Base-by-base conservation (phyloP, 2,888 invertebrate species). In the Petrolisthes cinctipes region DNA sequence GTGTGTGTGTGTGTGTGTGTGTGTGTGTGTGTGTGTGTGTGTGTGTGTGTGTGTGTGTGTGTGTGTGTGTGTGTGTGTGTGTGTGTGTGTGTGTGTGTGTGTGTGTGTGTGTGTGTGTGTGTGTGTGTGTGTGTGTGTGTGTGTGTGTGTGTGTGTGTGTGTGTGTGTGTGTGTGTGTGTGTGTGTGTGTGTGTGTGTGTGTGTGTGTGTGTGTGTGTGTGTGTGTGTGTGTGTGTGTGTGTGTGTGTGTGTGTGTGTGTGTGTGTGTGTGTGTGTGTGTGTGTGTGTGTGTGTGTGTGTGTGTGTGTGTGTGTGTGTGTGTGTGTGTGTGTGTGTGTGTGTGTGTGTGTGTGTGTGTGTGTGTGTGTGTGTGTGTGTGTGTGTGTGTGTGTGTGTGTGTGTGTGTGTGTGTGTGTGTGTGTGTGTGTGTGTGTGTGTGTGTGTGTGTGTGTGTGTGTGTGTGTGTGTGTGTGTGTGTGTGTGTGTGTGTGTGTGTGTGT, bases 1-100 rank as follows among this genome's bases (percentile, higher is more conserved):
- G 75, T 75, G 75, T 75, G 75, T 75, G 75, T 75, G 75, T 75
- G 75, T 75, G 75, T 75, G 75, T 75, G 75, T 75, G 75, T 75
- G 75, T 75, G 75, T 75, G 75, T 75, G 75, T 75, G 75, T 75
- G 75, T 75, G 75, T 75, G 75, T 75, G 75, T 75, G 75, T 75
- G 75, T 75, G 75, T 75, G 75, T 75, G 75, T 75, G 75, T 75
- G 75, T 75, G 75, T 75, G 75, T 75, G 75, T 75, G 75, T 75
- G 75, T 75, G 75, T 75, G 75, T 75, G 75, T 75, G 75, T 75
- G 75, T 75, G 75, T 75, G 75, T 75, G 75, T 75, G 75, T 75
- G 75, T 75, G 75, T 75, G 75, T 75, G 75, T 75, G 75, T 75
- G 75, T 75, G 75, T 75, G 75, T 75, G 75, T 75, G 75, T 75